Percentiles rank a stretch among this genome's conserved stretches.
Evolutionary conservation across 2,797 vertebrate genomes (phyloP).

Genomic region (Parauchenoglanis ngamensis): DNA sequence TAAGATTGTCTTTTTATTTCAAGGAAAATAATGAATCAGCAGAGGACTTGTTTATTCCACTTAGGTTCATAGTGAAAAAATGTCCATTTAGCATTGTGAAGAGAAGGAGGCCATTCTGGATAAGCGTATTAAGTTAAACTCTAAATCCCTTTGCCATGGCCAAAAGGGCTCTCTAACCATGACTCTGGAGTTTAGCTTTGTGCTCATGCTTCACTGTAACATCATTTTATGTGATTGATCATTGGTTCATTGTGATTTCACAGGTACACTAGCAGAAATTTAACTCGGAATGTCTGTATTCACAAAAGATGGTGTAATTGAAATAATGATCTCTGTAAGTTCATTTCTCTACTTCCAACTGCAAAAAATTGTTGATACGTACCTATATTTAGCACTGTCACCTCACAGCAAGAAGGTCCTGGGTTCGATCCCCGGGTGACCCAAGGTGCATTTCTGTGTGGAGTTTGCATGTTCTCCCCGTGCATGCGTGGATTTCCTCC

Average conservation of each 20-base stretch:
- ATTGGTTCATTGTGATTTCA: slow-evolving; percentile 21
- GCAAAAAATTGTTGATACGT: not conserved
- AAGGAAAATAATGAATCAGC: not conserved
- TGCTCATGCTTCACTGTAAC: not conserved
- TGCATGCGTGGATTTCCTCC: too few relatives aligned
- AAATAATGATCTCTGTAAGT: slow-evolving; percentile 67
- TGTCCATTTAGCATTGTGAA: slow-evolving; percentile 36
- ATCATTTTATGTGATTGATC: not conserved
- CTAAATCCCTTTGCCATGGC: slow-evolving; percentile 41
- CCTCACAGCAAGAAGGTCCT: too few relatives aligned
- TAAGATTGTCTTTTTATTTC: not conserved
- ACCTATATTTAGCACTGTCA: not conserved
- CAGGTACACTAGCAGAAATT: not conserved
- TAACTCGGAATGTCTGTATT: not conserved
- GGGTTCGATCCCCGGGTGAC: too few relatives aligned
- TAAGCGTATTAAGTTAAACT: slow-evolving; percentile 50
- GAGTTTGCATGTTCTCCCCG: too few relatives aligned
- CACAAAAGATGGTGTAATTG: slow-evolving; percentile 56
- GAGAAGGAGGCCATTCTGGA: slow-evolving; percentile 40
- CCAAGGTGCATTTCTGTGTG: too few relatives aligned
- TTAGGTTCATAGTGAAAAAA: slow-evolving; percentile 16
- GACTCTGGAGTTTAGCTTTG: slow-evolving; percentile 7
- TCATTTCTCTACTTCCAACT: slow-evolving; percentile 59
- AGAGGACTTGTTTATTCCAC: slow-evolving; percentile 36
- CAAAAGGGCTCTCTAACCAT: slow-evolving; percentile 20